Evolutionary conservation across 2,888 invertebrate genomes (phyloP), one percentile per base, ranked within the genome.

Genomic region (Ceramica pisi): DNA sequence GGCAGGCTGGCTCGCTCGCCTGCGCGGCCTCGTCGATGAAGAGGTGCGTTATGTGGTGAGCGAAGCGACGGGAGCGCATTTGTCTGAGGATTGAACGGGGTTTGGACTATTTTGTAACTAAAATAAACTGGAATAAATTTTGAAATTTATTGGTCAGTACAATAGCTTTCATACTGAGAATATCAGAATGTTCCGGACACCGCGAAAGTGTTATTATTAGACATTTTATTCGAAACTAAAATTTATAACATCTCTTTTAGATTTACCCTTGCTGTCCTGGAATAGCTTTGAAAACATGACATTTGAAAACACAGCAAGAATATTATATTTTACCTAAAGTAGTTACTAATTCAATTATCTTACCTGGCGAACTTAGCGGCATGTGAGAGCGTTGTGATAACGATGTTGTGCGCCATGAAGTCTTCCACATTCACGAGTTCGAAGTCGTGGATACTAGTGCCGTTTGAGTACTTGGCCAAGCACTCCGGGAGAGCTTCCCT

Each of bases 1-100:
- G 96, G 60, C 97, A 96, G 90, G 98, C 98, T 0, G 99, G 98
- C 93, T 99, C 99, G 1, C 97, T 97, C 9, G 98, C 97, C 91
- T 99, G 98, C 0, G 98, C 99, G 21, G 98, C 98, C 95, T 99
- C 99, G 91, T 99, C 99, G 60, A 99, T 96, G 80, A 99, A 96
- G 26, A 98, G 96, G 90, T 99, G 99, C 0, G 98, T 97, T 89
- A 99, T 98, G 83, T 78, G 80, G 2, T 78, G 73, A 2, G 65
- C 5, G 0, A 48, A 1, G 0, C 50, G 9, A 0, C 1, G 9
- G 1, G 0, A 1, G 0, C 12, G 2, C 61, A 80, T 53, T 2
- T 57, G 31, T 26, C 86, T 81, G 59, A 7, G 14, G 21, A 35
- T 31, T 26, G 1, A 31, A 55, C 10, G 31, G 23, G 16, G 16